Base-by-base conservation (phyloP, 1,140 invertebrate genomes). In the Heliconius himera region DNA sequence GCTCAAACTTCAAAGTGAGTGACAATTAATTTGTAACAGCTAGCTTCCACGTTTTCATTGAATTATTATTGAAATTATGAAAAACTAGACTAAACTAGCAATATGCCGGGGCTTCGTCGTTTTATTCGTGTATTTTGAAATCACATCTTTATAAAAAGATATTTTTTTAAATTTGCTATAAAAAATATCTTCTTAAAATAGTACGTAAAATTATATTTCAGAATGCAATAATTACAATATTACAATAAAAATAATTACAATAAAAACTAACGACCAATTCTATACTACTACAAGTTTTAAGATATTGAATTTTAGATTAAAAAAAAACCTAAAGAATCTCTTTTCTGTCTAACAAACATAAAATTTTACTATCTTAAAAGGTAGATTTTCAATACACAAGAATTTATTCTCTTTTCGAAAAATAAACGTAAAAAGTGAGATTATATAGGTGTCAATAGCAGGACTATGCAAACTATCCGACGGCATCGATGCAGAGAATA, bases 361-460 rank as follows among this genome's bases (percentile, higher is more conserved):
- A 70, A 70, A 70, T 36, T 70, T 70, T 36, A 70, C 18, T 18
- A 70, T 26, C 26, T 70, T 36, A 38, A 71, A 9, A 71, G 0
- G 11, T n/a, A 6, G 20, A 71, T 13, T 38, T 71, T 71, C 20
- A 9, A 38, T 71, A 71, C 20, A 33, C 2, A 36, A 20, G 46
- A 71, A 77, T 71, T 26, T 26, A 26, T 1, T 26, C 26, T 26
- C 26, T 26, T 26, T 26, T 26, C 26, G 26, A 26, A 26, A 26
- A 77, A 54, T 77, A 77, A 72, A 13, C 26, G 41, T n/a, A 54
- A 29, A 77, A 38, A 9, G 70, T 13, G 26, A 76, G 60, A 76
- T 76, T 76, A 76, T 46, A 18, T 46, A 76, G 41, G 60, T 76
- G 75, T 70, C 75, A 76, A 76, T 76, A 70, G 60, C 75, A 76